These are phyloP conservation scores for Zosterops lateralis DNA, from an alignment of 2,113 vertebrate species.

Conservation along the genomic window DNA sequence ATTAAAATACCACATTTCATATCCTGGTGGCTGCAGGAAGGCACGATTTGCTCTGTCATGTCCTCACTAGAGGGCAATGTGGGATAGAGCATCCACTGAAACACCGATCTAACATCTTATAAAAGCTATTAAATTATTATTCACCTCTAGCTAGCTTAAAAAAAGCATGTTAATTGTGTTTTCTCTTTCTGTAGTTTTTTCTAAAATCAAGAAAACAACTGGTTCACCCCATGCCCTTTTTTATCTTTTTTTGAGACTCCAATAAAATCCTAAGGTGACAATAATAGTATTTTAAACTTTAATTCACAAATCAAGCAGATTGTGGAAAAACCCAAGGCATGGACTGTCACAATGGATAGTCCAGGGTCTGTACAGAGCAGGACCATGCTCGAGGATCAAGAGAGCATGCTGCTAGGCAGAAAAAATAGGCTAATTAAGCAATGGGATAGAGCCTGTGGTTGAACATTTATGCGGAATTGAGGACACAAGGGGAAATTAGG, in stretches of 20 bases:
- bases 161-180: background rate
- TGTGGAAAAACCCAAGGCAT: background rate
- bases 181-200: background rate
- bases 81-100: background rate
- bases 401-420: background rate
- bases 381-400: background rate
- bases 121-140: background rate
- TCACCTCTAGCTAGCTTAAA: background rate
- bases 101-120: background rate
- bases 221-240: background rate
- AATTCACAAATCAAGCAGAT: background rate
- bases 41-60: background rate
- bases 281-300: background rate
- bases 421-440: background rate
- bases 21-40: background rate
- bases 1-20: background rate
- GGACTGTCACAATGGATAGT: background rate
- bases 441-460: background rate
- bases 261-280: background rate
- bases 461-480: background rate
- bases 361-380: background rate
- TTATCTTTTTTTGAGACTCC: background rate
- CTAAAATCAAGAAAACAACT: background rate
- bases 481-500: background rate
- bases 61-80: conserved; percentile 60